Conservation (phyloP, 64 coral and sea anemone species). For the Pocillopora verrucosa region DNA sequence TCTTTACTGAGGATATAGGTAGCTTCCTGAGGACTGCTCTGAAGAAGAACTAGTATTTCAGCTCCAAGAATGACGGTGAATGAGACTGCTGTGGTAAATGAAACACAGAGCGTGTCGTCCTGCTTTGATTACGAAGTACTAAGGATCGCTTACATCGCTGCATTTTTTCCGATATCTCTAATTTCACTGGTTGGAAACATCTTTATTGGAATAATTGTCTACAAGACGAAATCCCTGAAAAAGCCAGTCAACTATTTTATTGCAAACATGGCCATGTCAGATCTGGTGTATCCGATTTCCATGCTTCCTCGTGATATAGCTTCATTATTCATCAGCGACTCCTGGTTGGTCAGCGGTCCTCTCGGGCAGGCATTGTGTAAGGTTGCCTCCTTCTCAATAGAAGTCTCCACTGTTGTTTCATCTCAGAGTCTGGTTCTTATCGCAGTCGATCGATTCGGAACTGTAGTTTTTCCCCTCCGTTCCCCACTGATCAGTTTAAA, state of each 20-base stretch:
- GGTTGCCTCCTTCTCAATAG: background rate
- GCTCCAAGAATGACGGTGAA: background rate
- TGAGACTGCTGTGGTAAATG: background rate
- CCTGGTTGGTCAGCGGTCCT: background rate
- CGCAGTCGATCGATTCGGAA: background rate
- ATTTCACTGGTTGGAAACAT: background rate
- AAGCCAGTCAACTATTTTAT: background rate
- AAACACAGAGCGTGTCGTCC: background rate
- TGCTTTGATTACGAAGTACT: background rate
- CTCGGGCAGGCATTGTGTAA: background rate
- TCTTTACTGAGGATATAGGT: no score
- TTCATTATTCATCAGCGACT: background rate
- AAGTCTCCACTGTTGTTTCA: background rate
- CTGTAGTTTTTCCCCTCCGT: background rate
- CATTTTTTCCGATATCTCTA: background rate
- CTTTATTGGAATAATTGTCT: conserved; percentile 3
- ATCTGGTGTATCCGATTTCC: background rate
- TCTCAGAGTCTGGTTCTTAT: no score
- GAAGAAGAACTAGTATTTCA: no score
- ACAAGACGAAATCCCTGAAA: background rate
- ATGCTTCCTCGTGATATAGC: background rate
- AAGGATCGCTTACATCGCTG: background rate
- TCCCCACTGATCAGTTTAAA: background rate
- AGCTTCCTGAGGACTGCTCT: no score
- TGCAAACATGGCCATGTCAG: background rate